Percentiles rank a stretch among this genome's conserved stretches.
These are phyloP conservation scores for Oryzias celebensis DNA, from an alignment of 2,113 vertebrate species.

Conservation along the genomic window DNA sequence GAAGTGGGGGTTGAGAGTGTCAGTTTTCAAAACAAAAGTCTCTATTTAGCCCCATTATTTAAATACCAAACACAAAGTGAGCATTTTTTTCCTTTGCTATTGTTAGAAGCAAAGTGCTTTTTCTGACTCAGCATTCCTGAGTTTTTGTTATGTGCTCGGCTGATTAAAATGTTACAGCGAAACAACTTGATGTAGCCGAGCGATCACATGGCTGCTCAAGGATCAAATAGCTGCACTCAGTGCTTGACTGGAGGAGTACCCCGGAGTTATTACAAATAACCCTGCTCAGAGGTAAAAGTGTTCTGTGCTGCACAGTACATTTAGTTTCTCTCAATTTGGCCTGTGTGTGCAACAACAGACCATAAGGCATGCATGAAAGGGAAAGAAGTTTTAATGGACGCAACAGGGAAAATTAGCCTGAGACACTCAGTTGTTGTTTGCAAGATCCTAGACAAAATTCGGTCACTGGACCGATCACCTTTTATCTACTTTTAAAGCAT, in stretches of 20 bases:
- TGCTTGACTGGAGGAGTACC: not conserved
- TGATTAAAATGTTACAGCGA: slow-evolving; percentile 45
- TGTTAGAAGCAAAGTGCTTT: not conserved
- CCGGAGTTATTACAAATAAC: slow-evolving; percentile 6
- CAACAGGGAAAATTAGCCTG: no score
- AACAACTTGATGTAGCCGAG: slow-evolving; percentile 46
- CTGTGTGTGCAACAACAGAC: not conserved
- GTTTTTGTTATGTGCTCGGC: slow-evolving; percentile 12
- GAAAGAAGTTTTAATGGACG: not conserved
- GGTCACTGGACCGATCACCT: no score
- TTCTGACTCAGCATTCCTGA: slow-evolving; percentile 50
- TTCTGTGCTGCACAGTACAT: slow-evolving; percentile 3
- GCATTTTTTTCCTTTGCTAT: not conserved
- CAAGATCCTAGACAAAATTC: no score
- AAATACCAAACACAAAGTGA: not conserved
- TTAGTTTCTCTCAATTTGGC: not conserved
- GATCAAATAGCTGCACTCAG: slow-evolving; percentile 31
- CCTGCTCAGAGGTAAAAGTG: slow-evolving; percentile 1
- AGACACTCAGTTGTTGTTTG: no score
- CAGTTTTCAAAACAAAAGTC: slow-evolving; percentile 27
- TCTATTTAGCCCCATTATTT: not conserved
- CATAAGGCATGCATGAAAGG: not conserved
- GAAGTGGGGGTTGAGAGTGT: not conserved
- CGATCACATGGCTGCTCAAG: slow-evolving; percentile 57
- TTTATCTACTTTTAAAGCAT: no score